phyloP scores from a whole-genome alignment of 1,140 invertebrate genomes.

The Aplysia californica region DNA sequence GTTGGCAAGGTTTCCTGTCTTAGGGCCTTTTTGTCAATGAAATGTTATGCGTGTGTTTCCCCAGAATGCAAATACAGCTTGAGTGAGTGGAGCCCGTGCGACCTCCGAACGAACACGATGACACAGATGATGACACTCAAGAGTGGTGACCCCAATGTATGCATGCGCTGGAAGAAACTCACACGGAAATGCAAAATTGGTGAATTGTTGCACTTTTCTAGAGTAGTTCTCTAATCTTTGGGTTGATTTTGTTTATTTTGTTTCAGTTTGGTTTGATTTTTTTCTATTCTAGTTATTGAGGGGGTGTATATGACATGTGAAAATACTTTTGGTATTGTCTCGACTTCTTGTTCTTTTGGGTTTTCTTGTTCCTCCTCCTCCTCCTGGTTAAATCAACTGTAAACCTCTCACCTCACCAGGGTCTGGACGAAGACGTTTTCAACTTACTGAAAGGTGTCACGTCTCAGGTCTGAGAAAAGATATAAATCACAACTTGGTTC shows the following conservation, averaged over 20 bases:
- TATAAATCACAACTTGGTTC: too few relatives aligned
- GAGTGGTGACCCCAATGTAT: constrained; percentile 37
- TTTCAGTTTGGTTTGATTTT: neutral
- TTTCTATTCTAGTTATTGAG: neutral
- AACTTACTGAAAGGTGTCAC: too few relatives aligned
- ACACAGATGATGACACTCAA: constrained; percentile 39
- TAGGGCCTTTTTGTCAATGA: too few relatives aligned
- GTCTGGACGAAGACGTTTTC: too few relatives aligned
- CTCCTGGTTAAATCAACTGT: too few relatives aligned
- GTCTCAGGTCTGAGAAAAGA: too few relatives aligned
- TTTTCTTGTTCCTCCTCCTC: too few relatives aligned
- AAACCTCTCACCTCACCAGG: too few relatives aligned
- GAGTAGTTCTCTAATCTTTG: too few relatives aligned
- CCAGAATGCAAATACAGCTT: constrained; percentile 43
- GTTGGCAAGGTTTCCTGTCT: too few relatives aligned
- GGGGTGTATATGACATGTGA: neutral
- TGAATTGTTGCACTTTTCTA: constrained; percentile 7
- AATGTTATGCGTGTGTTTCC: constrained; percentile 13
- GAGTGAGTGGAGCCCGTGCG: constrained; percentile 44
- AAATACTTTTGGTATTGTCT: neutral
- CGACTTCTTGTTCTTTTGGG: too few relatives aligned
- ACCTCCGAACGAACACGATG: constrained; percentile 45
- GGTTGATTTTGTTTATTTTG: too few relatives aligned
- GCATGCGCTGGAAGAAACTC: constrained; percentile 36
- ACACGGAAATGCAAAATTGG: constrained; percentile 44